Evolutionary conservation across 1,140 invertebrate species (phyloP).

Genomic region (Cryptotermes secundus): DNA sequence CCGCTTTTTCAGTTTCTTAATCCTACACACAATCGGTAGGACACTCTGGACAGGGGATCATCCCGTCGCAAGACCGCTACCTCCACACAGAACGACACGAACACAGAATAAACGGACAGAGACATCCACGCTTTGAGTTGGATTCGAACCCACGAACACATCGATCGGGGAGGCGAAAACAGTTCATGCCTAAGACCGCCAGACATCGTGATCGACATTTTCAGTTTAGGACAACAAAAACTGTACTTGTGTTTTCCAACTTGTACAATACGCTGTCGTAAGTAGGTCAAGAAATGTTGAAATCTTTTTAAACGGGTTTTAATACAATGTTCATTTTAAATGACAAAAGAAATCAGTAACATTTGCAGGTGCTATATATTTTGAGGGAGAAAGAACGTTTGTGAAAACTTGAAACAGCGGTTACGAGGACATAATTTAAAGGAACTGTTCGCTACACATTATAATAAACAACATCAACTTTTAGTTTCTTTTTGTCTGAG

Average conservation of each 20-base stretch:
- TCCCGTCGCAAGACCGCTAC: no score
- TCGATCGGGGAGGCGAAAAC: no score
- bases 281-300: background rate
- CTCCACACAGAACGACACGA: no score
- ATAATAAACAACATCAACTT: background rate
- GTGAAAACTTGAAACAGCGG: background rate
- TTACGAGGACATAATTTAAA: background rate
- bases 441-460: background rate
- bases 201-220: background rate
- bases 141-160: no score
- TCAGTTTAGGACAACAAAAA: background rate
- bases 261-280: background rate
- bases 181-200: no score
- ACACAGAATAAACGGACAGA: no score
- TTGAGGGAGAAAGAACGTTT: background rate
- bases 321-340: background rate
- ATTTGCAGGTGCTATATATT: background rate
- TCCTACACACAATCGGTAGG: no score
- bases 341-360: background rate
- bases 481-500: background rate
- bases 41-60: no score
- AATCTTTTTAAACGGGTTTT: background rate
- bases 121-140: no score
- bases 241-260: background rate
- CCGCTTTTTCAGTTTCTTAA: no score